phyloP scores from a whole-genome alignment of 2,797 vertebrate species.

The Coccyzus lansbergi region DNA sequence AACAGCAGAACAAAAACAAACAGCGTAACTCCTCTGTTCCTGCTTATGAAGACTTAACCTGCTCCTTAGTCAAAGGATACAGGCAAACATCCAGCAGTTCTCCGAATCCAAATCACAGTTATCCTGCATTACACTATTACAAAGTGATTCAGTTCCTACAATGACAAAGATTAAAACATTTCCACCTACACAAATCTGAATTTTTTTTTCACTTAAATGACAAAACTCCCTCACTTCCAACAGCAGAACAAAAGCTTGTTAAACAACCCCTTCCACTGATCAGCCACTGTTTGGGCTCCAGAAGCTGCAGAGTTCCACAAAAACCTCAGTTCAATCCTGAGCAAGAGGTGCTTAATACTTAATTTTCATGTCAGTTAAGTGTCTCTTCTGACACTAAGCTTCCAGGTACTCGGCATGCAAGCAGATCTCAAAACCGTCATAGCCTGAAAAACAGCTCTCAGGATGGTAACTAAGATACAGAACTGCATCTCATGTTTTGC shows the following conservation, averaged over 20 bases:
- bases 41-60: background rate
- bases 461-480: background rate
- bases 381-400: background rate
- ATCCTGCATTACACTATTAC: background rate
- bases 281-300: constrained; percentile 30
- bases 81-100: constrained; percentile 13
- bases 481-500: background rate
- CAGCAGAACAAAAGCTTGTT: background rate
- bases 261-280: background rate
- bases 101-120: background rate
- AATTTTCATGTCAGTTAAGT: background rate
- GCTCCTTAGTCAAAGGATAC: background rate
- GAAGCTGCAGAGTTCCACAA: background rate
- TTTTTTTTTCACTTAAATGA: constrained; percentile 28
- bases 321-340: background rate
- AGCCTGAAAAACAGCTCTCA: background rate
- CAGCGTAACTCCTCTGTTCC: background rate
- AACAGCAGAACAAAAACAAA: constrained; percentile 17
- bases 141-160: background rate
- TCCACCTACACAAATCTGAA: background rate
- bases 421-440: background rate
- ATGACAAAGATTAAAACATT: constrained; percentile 47
- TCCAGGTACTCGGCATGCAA: background rate
- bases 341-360: background rate
- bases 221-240: background rate